Percentiles rank a stretch among this genome's conserved stretches.
phyloP scores from a whole-genome alignment of 2,888 invertebrate species.

The Drosophila diplacantha region DNA sequence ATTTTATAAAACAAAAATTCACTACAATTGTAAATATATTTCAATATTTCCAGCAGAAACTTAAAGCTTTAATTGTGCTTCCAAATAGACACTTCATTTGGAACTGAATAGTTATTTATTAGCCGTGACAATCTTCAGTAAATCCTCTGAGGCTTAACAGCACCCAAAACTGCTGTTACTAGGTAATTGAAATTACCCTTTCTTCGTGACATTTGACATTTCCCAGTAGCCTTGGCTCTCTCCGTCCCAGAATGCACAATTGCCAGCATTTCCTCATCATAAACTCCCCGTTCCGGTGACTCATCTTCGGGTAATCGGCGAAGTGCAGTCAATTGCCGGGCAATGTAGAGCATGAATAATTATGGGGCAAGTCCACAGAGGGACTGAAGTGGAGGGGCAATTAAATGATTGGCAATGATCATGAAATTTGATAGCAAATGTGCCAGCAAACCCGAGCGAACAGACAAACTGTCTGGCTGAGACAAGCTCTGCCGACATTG shows the following conservation, averaged over 20 bases:
- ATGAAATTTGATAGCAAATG: constrained; percentile 66
- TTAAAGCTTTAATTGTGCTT: background rate
- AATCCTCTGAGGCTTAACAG: background rate
- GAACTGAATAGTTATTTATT: too few relatives aligned
- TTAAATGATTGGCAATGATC: constrained; percentile 72
- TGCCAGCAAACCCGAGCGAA: constrained; percentile 47
- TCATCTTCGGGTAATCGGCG: constrained; percentile 30
- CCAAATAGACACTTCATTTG: background rate
- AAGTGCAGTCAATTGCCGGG: constrained; percentile 40
- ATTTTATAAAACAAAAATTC: background rate
- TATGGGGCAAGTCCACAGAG: constrained; percentile 36
- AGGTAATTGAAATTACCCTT: background rate
- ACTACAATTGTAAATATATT: background rate
- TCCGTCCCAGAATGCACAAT: background rate
- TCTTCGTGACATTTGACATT: background rate
- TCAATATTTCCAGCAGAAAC: too few relatives aligned
- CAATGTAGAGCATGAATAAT: constrained; percentile 65
- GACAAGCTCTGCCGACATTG: constrained; percentile 33
- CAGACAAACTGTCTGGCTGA: constrained; percentile 62
- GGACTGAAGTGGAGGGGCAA: constrained; percentile 40
- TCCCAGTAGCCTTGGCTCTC: background rate
- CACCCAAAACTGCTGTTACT: background rate
- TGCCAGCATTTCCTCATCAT: background rate
- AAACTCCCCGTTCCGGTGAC: constrained; percentile 1
- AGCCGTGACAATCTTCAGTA: background rate